Percentiles rank a stretch among this genome's conserved stretches.
These are phyloP conservation scores for Spinus olivaceus DNA, from an alignment of 2,797 vertebrate species.

Conservation along the genomic window DNA sequence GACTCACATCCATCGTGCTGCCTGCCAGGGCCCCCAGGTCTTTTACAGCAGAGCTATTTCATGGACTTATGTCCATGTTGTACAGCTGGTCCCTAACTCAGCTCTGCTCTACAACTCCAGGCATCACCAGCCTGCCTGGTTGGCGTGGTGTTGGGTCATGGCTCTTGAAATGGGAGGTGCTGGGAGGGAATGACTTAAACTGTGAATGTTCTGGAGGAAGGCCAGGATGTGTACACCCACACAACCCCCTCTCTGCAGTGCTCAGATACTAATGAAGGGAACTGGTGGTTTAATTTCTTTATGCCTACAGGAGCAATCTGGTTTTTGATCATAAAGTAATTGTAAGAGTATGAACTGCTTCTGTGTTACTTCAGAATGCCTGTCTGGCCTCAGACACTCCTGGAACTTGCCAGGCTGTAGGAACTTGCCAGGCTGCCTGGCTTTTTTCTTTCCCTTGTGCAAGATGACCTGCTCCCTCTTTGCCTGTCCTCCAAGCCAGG, in stretches of 20 bases:
- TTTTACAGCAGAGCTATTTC: not conserved
- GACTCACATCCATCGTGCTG: not conserved
- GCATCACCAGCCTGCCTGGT: not conserved
- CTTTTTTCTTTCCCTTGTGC: not conserved
- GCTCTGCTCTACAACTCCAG: not conserved
- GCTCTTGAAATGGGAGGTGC: accelerated
- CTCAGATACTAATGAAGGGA: not conserved
- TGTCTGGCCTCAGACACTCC: not conserved
- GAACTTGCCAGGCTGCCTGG: not conserved
- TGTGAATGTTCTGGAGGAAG: not conserved
- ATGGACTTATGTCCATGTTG: not conserved
- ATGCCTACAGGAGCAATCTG: not conserved
- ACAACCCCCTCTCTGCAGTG: not conserved
- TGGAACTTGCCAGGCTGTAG: not conserved
- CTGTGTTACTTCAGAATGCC: not conserved
- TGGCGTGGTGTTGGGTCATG: not conserved
- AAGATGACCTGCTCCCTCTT: not conserved
- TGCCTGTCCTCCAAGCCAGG: not conserved
- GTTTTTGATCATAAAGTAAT: not conserved
- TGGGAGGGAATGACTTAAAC: not conserved
- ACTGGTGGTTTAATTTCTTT: not conserved
- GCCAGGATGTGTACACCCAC: not conserved
- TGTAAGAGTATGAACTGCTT: not conserved
- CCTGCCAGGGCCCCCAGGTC: not conserved
- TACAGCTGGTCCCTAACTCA: not conserved